Evolutionary conservation across 2,113 vertebrate species (phyloP).

Genomic region (Limnothrissa miodon): DNA sequence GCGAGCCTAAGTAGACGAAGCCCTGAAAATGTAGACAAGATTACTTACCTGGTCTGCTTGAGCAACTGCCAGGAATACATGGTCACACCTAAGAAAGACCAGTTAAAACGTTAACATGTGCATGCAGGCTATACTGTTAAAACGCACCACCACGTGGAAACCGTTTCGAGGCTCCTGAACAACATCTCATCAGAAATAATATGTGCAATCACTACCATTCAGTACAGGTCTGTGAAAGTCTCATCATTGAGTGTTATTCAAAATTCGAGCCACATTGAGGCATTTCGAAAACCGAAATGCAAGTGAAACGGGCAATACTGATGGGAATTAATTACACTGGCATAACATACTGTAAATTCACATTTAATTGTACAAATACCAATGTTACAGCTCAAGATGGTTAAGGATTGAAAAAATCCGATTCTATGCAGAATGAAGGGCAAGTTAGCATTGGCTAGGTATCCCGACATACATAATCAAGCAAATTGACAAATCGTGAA

Average conservation of each 20-base stretch:
- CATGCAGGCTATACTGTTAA: not conserved
- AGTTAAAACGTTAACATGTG: not conserved
- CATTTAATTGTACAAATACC: not conserved
- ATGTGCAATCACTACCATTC: not conserved
- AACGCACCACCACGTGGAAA: not conserved
- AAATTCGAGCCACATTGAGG: not conserved
- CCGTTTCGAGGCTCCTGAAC: not conserved
- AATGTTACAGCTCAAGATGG: not conserved
- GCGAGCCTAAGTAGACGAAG: not conserved
- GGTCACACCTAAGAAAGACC: not conserved
- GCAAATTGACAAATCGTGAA: not conserved
- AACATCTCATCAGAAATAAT: slow-evolving; percentile 1
- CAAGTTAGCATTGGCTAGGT: not conserved
- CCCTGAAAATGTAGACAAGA: not conserved
- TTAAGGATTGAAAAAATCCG: not conserved
- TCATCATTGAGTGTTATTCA: slow-evolving; percentile 8
- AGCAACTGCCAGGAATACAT: not conserved
- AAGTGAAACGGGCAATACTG: not conserved
- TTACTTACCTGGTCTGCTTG: not conserved
- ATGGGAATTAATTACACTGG: not conserved
- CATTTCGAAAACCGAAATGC: not conserved
- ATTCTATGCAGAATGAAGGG: not conserved
- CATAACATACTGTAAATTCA: not conserved
- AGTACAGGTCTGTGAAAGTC: slow-evolving; percentile 5
- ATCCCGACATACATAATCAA: not conserved